Evolutionary conservation across 2,888 invertebrate species (phyloP), one percentile per base, ranked within the genome.

Genomic region (Cistogaster globosa): DNA sequence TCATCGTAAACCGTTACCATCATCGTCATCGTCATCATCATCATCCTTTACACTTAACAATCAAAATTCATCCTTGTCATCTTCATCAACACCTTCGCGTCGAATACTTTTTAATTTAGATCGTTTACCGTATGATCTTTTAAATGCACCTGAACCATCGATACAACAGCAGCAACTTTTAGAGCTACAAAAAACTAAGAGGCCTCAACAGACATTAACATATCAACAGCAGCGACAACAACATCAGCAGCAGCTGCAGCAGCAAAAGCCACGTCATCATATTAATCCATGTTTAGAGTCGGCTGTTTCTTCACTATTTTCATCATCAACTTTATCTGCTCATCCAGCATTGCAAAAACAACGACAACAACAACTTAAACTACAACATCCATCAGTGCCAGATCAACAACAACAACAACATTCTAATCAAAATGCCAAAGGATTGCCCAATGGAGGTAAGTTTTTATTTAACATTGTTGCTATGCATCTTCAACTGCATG

Each of bases 371-470:
- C 93, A 93, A 89, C 88, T 90, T n/a, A n/a, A n/a, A n/a, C 26
- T 2, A 76, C 91, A 91, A 83, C 93, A 93, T 89, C 88, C 90
- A 89, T 89, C 90, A 90, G 84, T 79, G 79, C 89, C 90, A 90
- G 88, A 89, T 89, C 89, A 89, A 89, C 88, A 90, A 88, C 90
- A 90, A 90, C 91, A 91, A 88, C 90, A 90, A 90, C 91, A 91
- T 91, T 91, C 84, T 90, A 91, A 92, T 90, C 90, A 91, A 90
- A 90, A 90, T 88, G 92, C 92, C 85, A 93, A 93, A 89, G 93
- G 92, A 92, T 87, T 93, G 93, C 89, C 89, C 87, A 90, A 89
- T 88, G 91, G 92, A 87, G 93, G 93, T 91, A 86, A 91, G 91
- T 89, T 87, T n/a, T 72, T 32, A 62, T 60, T 60, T 72, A 78